These are phyloP conservation scores for Formicarius rufipectus DNA, from an alignment of 2,113 vertebrate genomes.

Conservation along the genomic window DNA sequence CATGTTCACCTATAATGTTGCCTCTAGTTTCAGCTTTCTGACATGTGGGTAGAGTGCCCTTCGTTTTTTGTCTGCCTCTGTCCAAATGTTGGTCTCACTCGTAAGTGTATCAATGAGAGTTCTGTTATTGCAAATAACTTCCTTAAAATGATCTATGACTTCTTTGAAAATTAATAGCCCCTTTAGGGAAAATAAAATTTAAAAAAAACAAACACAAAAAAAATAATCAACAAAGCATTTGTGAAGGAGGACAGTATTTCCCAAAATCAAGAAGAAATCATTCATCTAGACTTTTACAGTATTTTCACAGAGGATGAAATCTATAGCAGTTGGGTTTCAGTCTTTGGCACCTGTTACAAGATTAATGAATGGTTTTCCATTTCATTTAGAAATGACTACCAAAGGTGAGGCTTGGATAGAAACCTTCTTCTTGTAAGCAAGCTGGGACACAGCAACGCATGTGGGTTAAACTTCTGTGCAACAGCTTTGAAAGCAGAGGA, in stretches of 20 bases:
- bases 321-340: not conserved
- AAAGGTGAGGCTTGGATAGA: not conserved
- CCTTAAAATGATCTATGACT: not conserved
- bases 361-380: not conserved
- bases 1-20: accelerated
- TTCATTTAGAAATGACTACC: not conserved
- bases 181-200: not conserved
- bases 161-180: not conserved
- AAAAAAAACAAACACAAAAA: no score
- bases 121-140: not conserved
- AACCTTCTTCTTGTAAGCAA: not conserved
- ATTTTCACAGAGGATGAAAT: not conserved
- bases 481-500: not conserved
- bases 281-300: not conserved
- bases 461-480: not conserved
- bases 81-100: not conserved
- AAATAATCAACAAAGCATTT: not conserved
- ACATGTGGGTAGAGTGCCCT: not conserved
- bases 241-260: not conserved
- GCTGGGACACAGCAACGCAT: accelerated
- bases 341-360: not conserved
- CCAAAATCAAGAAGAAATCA: not conserved
- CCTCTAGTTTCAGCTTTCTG: not conserved
- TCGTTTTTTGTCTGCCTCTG: not conserved
- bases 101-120: not conserved